Evolutionary conservation across 2,113 vertebrate genomes (phyloP), one percentile per base, ranked within the genome.

Genomic region (Ctenomys sociabilis): DNA sequence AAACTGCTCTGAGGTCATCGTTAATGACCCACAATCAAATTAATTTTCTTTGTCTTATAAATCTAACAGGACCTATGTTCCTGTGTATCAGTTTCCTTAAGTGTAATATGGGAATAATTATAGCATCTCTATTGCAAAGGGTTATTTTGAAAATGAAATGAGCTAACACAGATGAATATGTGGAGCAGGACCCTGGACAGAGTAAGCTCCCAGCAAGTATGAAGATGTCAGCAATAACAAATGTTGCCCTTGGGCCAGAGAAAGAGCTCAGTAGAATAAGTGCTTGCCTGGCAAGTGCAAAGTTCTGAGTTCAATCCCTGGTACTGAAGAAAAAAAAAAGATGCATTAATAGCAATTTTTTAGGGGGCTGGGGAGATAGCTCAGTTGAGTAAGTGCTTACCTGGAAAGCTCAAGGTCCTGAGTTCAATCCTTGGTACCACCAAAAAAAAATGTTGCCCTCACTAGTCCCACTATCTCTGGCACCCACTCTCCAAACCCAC

Each of bases 111-210:
- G 26, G 11, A 22, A 64, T 45, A 89, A 70, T 52, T 54, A 43
- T 1, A 93, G 8, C 37, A 40, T 17, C 21, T 3, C 17, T 75
- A 28, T 57, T 32, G 52, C 61, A 13, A 16, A 87, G 59, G 28
- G 37, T 43, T 43, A 43, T 75, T 43, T 75, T 43, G 37, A 43
- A 75, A 75, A 40, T 73, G 37, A 73, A 73, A 52, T 1, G 22
- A 72, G n/a, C n/a, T 52, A 64, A 88, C 57, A 77, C 9, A 92
- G 45, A 72, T 37, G 54, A 93, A 88, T 77, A 68, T 75, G 94
- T 80, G 57, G 49, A 88, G 85, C 3, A 49, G 77, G 28, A 43
- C 52, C 59, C 52, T 83, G 68, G 32, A 95, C 32, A 43, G 54
- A 94, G 64, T 64, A 63, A 96, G 45, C 49, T 43, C 49, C 70